Percentiles rank a stretch among this genome's conserved stretches.
phyloP scores from a whole-genome alignment of 2,113 vertebrate species.

The Camelus bactrianus region DNA sequence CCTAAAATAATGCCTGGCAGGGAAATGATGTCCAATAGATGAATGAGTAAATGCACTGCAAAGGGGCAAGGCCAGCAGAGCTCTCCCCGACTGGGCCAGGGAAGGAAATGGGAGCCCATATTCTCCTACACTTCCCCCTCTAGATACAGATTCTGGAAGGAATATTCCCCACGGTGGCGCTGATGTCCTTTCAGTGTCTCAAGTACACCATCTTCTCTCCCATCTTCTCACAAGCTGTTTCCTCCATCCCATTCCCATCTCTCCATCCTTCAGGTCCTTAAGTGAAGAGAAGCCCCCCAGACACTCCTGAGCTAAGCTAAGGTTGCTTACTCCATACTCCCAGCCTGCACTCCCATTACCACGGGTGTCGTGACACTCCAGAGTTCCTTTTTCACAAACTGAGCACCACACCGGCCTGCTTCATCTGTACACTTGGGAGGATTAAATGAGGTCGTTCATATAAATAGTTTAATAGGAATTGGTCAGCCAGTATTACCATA shows the following conservation, averaged over 20 bases:
- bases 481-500: not conserved
- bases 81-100: not conserved
- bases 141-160: not conserved
- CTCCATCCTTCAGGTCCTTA: not conserved
- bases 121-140: not conserved
- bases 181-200: not conserved
- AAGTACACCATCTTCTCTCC: not conserved
- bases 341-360: not conserved
- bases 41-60: not conserved
- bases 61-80: not conserved
- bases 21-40: not conserved
- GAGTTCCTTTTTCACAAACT: not conserved
- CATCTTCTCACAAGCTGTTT: not conserved
- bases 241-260: not conserved
- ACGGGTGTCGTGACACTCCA: not conserved
- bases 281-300: not conserved
- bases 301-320: not conserved
- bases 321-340: not conserved
- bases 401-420: not conserved
- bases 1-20: not conserved
- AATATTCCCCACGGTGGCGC: accelerated
- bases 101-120: not conserved
- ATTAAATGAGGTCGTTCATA: not conserved
- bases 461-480: not conserved
- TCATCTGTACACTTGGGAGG: not conserved